Evolutionary conservation across 2,113 vertebrate species (phyloP).

Genomic region (Dicaeum eximium): DNA sequence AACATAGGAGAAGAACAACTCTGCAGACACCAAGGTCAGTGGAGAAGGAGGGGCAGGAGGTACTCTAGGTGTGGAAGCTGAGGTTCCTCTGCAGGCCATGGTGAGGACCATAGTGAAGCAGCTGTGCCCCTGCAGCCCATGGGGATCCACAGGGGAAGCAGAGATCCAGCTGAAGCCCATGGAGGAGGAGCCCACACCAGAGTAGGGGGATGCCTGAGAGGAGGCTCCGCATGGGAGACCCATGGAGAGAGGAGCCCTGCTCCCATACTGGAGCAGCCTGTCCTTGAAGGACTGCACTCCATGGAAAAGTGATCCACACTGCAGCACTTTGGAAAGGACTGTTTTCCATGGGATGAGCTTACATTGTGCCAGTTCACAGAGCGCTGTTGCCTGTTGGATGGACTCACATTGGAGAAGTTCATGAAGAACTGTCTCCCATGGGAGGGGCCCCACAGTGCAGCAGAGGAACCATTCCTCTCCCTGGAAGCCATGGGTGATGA

Average conservation of each 20-base stretch:
- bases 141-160: background rate
- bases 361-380: rapidly evolving
- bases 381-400: background rate
- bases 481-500: background rate
- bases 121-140: background rate
- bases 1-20: background rate
- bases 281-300: background rate
- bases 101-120: background rate
- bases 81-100: background rate
- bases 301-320: rapidly evolving
- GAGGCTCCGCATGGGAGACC: background rate
- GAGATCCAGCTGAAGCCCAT: background rate
- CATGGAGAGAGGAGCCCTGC: background rate
- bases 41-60: background rate
- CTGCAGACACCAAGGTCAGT: background rate
- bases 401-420: background rate
- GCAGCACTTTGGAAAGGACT: background rate
- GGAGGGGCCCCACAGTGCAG: background rate
- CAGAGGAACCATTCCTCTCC: background rate
- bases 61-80: background rate
- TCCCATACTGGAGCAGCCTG: background rate
- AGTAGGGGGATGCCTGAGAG: background rate
- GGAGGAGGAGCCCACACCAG: background rate
- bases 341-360: background rate
- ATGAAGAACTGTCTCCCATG: background rate